phyloP scores from a whole-genome alignment of 2,888 invertebrate genomes.

The Macroteleia sp. region DNA sequence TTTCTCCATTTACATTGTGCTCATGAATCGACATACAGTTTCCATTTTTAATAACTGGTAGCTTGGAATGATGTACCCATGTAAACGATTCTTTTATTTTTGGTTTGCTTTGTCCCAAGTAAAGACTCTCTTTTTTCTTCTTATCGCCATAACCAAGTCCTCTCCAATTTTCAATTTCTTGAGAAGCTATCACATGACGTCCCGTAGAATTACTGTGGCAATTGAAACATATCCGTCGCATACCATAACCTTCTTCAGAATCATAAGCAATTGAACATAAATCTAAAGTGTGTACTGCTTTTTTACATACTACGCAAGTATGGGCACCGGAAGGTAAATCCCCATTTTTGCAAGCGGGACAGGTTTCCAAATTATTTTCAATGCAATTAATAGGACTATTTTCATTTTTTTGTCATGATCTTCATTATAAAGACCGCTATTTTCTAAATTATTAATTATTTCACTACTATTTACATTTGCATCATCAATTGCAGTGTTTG shows the following conservation, averaged over 20 bases:
- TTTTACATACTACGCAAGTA: background rate
- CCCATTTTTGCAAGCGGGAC: slow-evolving; percentile 12
- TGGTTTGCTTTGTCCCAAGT: background rate
- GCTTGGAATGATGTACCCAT: slow-evolving; percentile 5
- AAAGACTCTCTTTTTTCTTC: slow-evolving; percentile 6
- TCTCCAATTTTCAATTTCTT: slow-evolving; percentile 26
- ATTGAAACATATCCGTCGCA: background rate
- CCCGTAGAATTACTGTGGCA: background rate
- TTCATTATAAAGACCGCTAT: too few species aligned
- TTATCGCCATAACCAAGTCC: background rate
- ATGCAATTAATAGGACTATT: background rate
- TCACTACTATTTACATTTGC: too few species aligned
- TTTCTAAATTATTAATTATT: too few species aligned
- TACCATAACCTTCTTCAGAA: slow-evolving; percentile 8
- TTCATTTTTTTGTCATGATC: background rate
- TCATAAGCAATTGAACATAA: background rate
- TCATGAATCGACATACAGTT: background rate
- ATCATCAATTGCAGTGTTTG: too few species aligned
- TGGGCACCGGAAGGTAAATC: slow-evolving; percentile 4
- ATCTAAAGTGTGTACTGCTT: slow-evolving; percentile 1
- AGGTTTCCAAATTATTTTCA: background rate
- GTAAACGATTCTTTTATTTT: slow-evolving; percentile 4
- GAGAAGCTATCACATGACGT: background rate
- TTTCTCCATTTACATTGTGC: background rate
- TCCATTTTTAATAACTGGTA: slow-evolving; percentile 17